Conservation (phyloP, 2,888 invertebrate species). For the Archips xylosteana region DNA sequence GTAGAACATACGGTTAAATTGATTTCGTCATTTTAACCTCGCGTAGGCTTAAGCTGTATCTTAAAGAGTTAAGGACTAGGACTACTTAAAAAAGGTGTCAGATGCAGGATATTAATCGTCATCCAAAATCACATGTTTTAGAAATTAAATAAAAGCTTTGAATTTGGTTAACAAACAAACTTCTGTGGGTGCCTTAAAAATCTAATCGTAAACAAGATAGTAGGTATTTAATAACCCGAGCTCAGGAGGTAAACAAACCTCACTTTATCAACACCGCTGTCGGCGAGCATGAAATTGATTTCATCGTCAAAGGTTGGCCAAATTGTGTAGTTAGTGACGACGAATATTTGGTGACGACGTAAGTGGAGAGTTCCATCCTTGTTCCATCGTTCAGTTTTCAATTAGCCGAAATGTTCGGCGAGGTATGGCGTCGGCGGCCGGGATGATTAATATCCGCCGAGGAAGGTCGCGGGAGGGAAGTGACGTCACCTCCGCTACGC, state of each 20-base stretch:
- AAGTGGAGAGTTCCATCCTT: constrained; percentile 42
- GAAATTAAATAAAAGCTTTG: neutral
- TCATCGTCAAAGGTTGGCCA: constrained; percentile 21
- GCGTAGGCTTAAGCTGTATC: too few species aligned
- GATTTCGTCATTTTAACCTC: too few species aligned
- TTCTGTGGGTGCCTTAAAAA: neutral
- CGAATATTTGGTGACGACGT: constrained; percentile 5
- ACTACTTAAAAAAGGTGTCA: too few species aligned
- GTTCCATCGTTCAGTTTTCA: constrained; percentile 58
- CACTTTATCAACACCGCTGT: neutral
- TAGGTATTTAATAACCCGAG: neutral
- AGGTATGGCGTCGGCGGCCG: constrained; percentile 54
- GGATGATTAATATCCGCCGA: constrained; percentile 83
- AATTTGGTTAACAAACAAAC: neutral
- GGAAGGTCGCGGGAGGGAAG: constrained; percentile 73
- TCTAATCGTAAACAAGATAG: neutral
- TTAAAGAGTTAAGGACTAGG: too few species aligned
- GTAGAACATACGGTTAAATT: too few species aligned
- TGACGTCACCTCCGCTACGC: constrained; percentile 80
- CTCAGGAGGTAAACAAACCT: neutral
- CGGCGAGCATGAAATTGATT: constrained; percentile 27
- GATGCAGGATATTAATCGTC: too few species aligned
- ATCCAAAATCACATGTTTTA: neutral
- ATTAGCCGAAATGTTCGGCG: constrained; percentile 59
- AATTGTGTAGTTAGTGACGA: constrained; percentile 15